A percentile compares a stretch with the other conserved stretches of the same genome.
Conservation (phyloP, 2,113 vertebrate species). For the Xiphorhynchus elegans region DNA sequence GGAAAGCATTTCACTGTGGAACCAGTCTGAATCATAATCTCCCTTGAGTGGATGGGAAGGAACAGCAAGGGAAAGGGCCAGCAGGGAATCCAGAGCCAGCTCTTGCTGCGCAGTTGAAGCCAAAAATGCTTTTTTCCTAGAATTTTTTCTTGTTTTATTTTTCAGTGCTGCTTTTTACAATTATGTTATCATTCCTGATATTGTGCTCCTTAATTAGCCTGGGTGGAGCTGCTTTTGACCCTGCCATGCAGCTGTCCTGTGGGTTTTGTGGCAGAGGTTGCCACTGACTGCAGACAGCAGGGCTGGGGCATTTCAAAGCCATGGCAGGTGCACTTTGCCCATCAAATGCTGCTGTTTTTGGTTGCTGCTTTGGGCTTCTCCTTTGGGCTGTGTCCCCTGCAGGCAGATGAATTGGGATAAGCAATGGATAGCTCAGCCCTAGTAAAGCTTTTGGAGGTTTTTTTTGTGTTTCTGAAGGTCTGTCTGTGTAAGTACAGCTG, state of each 20-base stretch:
- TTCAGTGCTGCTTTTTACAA: background rate
- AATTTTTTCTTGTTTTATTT: background rate
- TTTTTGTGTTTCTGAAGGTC: background rate
- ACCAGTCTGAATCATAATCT: background rate
- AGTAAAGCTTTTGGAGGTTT: background rate
- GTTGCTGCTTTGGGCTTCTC: background rate
- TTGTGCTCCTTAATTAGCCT: background rate
- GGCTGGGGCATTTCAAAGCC: background rate
- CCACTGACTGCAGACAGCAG: background rate
- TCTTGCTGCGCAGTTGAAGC: background rate
- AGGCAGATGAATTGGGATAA: background rate
- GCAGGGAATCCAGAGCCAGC: background rate
- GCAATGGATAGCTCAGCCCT: background rate
- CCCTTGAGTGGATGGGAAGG: background rate
- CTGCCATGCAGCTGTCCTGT: fast-evolving
- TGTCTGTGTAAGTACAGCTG: background rate
- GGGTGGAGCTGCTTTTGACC: background rate
- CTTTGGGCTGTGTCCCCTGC: background rate
- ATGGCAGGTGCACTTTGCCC: background rate
- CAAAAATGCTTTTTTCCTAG: background rate
- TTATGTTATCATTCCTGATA: background rate
- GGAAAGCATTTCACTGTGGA: background rate
- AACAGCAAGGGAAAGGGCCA: background rate
- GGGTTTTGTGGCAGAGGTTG: background rate
- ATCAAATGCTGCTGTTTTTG: background rate